Evolutionary conservation across 1,140 invertebrate genomes (phyloP), one percentile per base, ranked within the genome.

Genomic region (Macrostomum lignano): DNA sequence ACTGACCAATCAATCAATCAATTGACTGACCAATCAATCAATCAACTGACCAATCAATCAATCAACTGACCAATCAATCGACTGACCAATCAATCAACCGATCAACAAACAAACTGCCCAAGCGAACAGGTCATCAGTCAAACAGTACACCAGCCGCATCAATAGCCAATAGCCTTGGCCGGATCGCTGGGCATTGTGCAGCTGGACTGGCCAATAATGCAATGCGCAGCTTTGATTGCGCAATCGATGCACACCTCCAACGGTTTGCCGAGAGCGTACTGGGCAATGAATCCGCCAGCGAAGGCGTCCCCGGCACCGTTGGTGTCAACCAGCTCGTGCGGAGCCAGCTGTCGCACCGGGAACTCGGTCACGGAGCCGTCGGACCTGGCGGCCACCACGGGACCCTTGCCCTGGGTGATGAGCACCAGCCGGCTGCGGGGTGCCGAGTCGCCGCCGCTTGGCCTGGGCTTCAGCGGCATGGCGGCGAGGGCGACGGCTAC

Each of bases 251-350:
- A 82, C 0, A 65, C 65, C 17, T 72, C 71, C 20, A 79, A 56
- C 2, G 65, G 51, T 45, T 72, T 69, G 1, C 65, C 68, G 48
- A 73, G 67, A n/a, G 91, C 67, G 45, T 74, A 69, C 57, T 88
- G 77, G 7, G 79, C 66, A 9, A 94, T 53, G 52, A 91, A 96
- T 13, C 71, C 88, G 47, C 88, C 88, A 42, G 78, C 74, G 63
- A 96, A 96, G 9, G 86, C 84, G 66, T 98, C 88, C 19, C 88
- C 88, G 44, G 88, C 88, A 28, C 84, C 88, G 65, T 96, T 98
- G 1, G 88, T 93, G 52, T 98, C 88, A 2, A 91, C 68, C 33
- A 98, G 69, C 48, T 82, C 41, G 32, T 76, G 69, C 32, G 62
- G 44, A 5, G 66, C 51, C n/a, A 94, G 47, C 33, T 50, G 51